Base-by-base conservation (phyloP, 2,113 vertebrate species). In the Tragulus kanchil region DNA sequence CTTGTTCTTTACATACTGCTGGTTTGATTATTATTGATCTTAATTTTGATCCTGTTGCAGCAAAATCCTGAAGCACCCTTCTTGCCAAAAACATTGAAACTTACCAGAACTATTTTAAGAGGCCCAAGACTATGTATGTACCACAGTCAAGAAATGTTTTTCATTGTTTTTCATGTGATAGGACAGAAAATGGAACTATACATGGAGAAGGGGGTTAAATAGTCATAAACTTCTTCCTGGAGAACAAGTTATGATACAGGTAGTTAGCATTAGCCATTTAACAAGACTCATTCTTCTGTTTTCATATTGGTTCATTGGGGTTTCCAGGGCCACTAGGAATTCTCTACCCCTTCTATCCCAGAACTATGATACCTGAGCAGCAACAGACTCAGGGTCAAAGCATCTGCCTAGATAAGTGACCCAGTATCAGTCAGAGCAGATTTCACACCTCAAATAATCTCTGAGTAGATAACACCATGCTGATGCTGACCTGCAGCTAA, bases 61-160 rank as follows among this genome's bases (percentile, higher is more conserved):
- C 36, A 93, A 94, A 84, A 93, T 86, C 73, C 79, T 81, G 21
- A 31, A 78, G 25, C 13, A 26, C 94, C 52, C 83, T 84, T 96
- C 79, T 79, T 21, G 8, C 59, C 23, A 36, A 89, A 94, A 89
- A 62, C 81, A n/a, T 86, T 97, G 69, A 85, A 87, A 62, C 36
- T 86, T 89, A 95, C 23, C 56, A 62, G 71, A 91, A 84, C n/a
- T 89, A 25, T 52, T 78, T 89, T 45, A 94, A 95, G 75, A 89
- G 12, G 14, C 26, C 69, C 31, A 90, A 54, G 56, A 52, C 62
- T 59, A 0, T 36, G 8, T 88, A 45, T 88, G 77, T 90, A 61
- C 65, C 36, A 89, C 19, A 89, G 3, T 28, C 75, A 21, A 58
- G 8, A 85, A 92, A 45, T 75, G 6, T 62, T 93, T 85, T 87